Base-by-base conservation (phyloP, 2,888 invertebrate species). In the Dicycla oo region DNA sequence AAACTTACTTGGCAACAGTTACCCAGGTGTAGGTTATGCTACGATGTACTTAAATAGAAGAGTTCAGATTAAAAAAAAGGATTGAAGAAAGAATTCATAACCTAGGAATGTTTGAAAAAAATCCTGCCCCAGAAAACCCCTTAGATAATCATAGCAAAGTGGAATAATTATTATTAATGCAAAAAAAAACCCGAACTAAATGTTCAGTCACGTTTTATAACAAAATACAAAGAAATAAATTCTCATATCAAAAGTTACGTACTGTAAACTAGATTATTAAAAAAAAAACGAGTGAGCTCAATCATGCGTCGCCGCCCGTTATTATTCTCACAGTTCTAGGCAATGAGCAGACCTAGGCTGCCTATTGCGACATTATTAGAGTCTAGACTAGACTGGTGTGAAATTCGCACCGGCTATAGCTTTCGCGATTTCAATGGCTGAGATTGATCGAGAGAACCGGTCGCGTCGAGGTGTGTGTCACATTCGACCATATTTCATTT, bases 381-480 rank as follows among this genome's bases (percentile, higher is more conserved):
- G 90, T 93, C 93, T 94, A 94, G 93, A 91, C 94, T 91, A 94
- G 92, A 93, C 91, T 91, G 94, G 95, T 95, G 94, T 95, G 95
- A 95, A 95, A 94, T 93, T 94, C 93, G 93, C 94, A 91, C 92
- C 93, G 91, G 91, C 91, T 91, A 88, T 89, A 86, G 92, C 95
- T 93, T 94, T 95, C 94, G 93, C 92, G 92, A 89, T 91, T 93
- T 94, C 93, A 94, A 94, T 93, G 91, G 89, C 79, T 85, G 85
- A 90, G 93, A 93, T 92, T 93, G 93, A 93, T 92, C 89, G 91
- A 89, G 90, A 87, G 89, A 95, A 94, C 95, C 94, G 95, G 95
- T 94, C 90, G 86, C 69, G 66, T 57, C 69, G 75, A 82, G 86
- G 88, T 84, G 86, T 87, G 81, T 69, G 82, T 75, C 87, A 80